Evolutionary conservation across 2,797 vertebrate species (phyloP), one percentile per base, ranked within the genome.

Genomic region (Premnoplex brunnescens): DNA sequence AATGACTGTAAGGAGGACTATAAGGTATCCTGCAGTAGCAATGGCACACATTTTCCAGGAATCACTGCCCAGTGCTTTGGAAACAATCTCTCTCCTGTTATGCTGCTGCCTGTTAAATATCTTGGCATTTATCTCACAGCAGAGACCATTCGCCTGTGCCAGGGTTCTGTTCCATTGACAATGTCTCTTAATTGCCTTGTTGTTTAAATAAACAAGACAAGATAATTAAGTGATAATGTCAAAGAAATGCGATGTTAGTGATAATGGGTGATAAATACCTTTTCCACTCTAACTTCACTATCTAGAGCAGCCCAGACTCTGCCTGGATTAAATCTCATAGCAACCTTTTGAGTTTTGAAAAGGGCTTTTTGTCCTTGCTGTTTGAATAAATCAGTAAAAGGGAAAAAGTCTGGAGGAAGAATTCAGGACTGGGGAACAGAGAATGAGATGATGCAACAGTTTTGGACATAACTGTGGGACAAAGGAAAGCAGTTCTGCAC

Each of bases 161-260:
- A 97, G 91, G 75, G 75, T 87, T 97, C 90, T 97, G 85, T 97
- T 97, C 91, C 93, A 96, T 93, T 96, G 96, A 95, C 96, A 96
- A 72, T 95, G 93, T 86, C 83, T 95, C 83, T 96, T 97, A 97
- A 97, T 96, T 97, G 94, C 93, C 95, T 88, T 96, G 94, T 96
- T 96, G 90, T 91, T 97, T 96, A 97, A 96, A 95, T 94, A 96
- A 97, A 93, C 93, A 97, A 91, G 91, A 95, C 96, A 89, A 96
- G 93, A 96, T 96, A 97, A 97, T 97, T 97, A 97, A 97, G 94
- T 19, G 87, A 96, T 96, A 97, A 95, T 94, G 95, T 93, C 91
- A 96, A 88, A 94, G 92, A 90, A 95, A 91, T 78, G 90, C 82
- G 86, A 88, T 87, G 83, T 54, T 94, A 94, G 83, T 71, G 80